Conservation (phyloP, 2,113 vertebrate genomes). For the Excalfactoria chinensis region DNA sequence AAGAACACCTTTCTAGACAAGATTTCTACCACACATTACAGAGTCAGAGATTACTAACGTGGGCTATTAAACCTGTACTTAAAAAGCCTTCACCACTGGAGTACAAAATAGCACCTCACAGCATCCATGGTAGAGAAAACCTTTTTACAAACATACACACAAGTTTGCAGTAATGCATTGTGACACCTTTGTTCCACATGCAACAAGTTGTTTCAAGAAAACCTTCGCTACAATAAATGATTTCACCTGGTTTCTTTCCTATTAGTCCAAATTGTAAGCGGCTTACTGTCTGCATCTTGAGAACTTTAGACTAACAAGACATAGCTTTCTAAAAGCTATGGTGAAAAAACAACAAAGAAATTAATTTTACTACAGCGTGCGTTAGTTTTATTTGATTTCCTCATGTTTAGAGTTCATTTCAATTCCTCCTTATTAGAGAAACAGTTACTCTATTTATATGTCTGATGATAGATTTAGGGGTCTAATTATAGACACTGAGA, state of each 20-base stretch:
- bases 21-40: background rate
- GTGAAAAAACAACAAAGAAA: background rate
- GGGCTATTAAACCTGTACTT: background rate
- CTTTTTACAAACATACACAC: background rate
- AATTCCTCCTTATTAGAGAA: background rate
- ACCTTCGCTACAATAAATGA: background rate
- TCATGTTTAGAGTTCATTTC: background rate
- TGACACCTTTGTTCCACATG: background rate
- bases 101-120: background rate
- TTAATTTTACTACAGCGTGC: background rate
- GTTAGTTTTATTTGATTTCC: background rate
- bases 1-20: background rate
- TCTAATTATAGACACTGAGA: slow-evolving; percentile 31
- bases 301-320: background rate
- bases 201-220: background rate
- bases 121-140: rapidly evolving
- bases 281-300: background rate
- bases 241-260: background rate
- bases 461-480: background rate
- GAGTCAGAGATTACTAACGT: background rate
- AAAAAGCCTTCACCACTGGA: background rate
- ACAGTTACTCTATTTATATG: slow-evolving; percentile 12
- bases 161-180: background rate
- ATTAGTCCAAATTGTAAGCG: background rate
- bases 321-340: background rate